Conservation (phyloP, 2,797 vertebrate genomes). For the Taenioides sp. region DNA sequence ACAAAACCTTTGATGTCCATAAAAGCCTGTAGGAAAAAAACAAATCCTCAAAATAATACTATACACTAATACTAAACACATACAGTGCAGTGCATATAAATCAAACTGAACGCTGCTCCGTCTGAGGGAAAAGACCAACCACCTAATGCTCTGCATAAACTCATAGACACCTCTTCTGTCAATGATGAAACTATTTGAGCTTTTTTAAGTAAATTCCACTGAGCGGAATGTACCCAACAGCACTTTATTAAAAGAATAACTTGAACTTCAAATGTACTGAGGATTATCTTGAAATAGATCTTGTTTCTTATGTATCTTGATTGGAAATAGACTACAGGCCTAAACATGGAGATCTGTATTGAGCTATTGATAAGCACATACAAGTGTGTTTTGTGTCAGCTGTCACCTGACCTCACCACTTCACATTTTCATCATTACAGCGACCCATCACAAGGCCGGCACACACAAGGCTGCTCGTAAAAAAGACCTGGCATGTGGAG, state of each 20-base stretch:
- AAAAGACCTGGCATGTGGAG: not conserved
- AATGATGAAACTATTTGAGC: no score
- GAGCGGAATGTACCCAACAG: not conserved
- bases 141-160: no score
- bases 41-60: no score
- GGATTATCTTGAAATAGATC: not conserved
- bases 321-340: constrained; percentile 13
- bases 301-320: no score
- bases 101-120: no score
- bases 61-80: no score
- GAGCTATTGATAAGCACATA: constrained; percentile 30
- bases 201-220: not conserved
- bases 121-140: no score
- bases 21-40: no score
- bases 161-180: no score
- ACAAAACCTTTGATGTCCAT: no score
- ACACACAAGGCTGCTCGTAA: constrained; percentile 2
- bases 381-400: constrained; percentile 38
- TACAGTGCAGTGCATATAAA: no score
- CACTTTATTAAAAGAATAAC: not conserved
- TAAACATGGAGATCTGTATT: constrained; percentile 6
- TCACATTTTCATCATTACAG: constrained; percentile 41
- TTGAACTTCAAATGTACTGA: not conserved
- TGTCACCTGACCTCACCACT: constrained; percentile 59
- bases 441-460: constrained; percentile 55